A percentile compares a stretch with the other conserved stretches of the same genome.
Conservation (phyloP, 2,113 vertebrate genomes). For the Athene noctua region DNA sequence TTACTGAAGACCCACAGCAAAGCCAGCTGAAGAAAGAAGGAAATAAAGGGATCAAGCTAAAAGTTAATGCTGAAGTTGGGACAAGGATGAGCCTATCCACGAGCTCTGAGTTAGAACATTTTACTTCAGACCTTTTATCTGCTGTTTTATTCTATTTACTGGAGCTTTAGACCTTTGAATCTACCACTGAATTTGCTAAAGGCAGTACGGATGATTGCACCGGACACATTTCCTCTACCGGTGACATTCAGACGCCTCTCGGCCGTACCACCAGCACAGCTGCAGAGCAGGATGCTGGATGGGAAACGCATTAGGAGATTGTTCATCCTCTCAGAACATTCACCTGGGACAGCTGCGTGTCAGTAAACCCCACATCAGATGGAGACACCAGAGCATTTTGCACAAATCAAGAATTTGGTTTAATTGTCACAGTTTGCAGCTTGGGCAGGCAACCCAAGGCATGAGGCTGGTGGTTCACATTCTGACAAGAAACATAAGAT, state of each 20-base stretch:
- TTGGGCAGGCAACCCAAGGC: not conserved
- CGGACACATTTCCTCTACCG: not conserved
- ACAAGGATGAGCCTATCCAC: not conserved
- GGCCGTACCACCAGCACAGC: rapidly evolving
- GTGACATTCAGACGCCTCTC: not conserved
- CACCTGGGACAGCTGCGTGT: not conserved
- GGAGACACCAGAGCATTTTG: not conserved
- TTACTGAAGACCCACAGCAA: not conserved
- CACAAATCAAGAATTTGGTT: not conserved
- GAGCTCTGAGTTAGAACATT: not conserved
- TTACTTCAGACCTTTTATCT: not conserved
- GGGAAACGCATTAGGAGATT: not conserved
- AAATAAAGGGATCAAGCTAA: not conserved
- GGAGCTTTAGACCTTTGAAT: slow-evolving; percentile 8
- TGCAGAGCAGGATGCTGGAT: not conserved
- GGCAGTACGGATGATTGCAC: not conserved
- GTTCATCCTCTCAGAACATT: not conserved
- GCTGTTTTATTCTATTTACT: not conserved
- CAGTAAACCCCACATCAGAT: not conserved
- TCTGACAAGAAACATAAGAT: not conserved
- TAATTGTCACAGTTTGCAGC: not conserved
- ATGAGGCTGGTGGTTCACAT: not conserved
- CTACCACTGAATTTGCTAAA: not conserved
- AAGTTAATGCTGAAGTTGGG: not conserved
- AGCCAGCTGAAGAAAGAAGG: not conserved